Evolutionary conservation across 2,113 vertebrate genomes (phyloP).

Genomic region (Mionectes macconnelli): DNA sequence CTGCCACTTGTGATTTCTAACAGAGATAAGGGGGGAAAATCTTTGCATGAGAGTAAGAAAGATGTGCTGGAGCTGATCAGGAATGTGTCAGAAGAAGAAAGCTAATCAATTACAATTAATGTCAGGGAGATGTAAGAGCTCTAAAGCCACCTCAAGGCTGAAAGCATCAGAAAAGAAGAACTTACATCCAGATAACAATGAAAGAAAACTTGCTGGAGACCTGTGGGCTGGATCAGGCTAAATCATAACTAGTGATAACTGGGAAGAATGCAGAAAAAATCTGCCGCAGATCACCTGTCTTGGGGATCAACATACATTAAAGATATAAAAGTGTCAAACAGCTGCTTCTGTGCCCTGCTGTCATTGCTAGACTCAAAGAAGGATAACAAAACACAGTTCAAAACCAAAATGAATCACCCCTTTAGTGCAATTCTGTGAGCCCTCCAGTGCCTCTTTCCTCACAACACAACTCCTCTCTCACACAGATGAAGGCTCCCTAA

Average conservation of each 20-base stretch:
- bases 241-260: background rate
- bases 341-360: background rate
- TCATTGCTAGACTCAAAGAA: background rate
- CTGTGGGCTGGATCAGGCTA: background rate
- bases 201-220: background rate
- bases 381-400: background rate
- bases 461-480: background rate
- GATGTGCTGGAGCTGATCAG: background rate
- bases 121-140: background rate
- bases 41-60: background rate
- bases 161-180: background rate
- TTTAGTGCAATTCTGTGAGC: background rate
- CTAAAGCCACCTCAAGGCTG: background rate
- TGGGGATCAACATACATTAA: background rate
- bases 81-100: constrained; percentile 4
- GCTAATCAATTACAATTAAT: constrained; percentile 14
- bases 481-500: background rate
- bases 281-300: background rate
- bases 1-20: background rate
- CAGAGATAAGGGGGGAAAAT: background rate
- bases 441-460: background rate
- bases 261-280: background rate
- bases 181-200: background rate
- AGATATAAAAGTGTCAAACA: background rate
- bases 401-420: background rate